These are phyloP conservation scores for Scortum barcoo DNA, from an alignment of 2,113 vertebrate genomes.

Conservation along the genomic window DNA sequence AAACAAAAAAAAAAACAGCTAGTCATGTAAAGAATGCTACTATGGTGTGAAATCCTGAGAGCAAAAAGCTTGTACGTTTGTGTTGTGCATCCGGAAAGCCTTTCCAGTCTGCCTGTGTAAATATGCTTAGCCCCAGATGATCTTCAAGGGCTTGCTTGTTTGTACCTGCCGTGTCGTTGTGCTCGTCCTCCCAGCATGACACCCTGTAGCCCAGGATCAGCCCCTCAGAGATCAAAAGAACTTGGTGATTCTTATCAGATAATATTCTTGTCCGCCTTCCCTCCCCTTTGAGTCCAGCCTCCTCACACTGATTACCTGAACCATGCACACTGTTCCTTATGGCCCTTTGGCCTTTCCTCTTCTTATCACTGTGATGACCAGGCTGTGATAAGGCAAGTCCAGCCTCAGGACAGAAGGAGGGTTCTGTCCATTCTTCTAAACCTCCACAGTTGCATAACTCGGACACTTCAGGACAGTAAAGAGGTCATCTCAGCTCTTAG, in stretches of 20 bases:
- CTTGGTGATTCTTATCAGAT: slow-evolving; percentile 83
- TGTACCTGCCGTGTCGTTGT: slow-evolving; percentile 84
- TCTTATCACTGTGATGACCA: slow-evolving; percentile 81
- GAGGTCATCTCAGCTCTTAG: slow-evolving; percentile 63
- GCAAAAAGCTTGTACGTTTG: slow-evolving; percentile 23
- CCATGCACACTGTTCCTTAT: slow-evolving; percentile 74
- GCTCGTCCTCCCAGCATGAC: slow-evolving; percentile 84
- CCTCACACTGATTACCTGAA: slow-evolving; percentile 78
- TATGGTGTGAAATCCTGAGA: slow-evolving; percentile 9
- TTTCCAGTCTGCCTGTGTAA: slow-evolving; percentile 61
- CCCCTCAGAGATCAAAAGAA: slow-evolving; percentile 84
- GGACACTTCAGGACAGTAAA: slow-evolving; percentile 66
- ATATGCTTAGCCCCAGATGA: slow-evolving; percentile 67
- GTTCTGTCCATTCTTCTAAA: slow-evolving; percentile 66
- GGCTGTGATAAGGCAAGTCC: slow-evolving; percentile 73
- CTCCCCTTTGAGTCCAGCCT: slow-evolving; percentile 74
- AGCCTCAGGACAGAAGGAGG: slow-evolving; percentile 75
- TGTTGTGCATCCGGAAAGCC: slow-evolving; percentile 33
- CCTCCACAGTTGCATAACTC: slow-evolving; percentile 70
- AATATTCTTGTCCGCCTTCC: slow-evolving; percentile 77
- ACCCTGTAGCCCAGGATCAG: slow-evolving; percentile 84
- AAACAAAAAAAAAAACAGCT: not conserved
- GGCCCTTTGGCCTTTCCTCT: slow-evolving; percentile 83
- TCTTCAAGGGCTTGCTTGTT: slow-evolving; percentile 83
- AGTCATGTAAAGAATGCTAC: not conserved